phyloP scores from a whole-genome alignment of 1,140 invertebrate species.

The Leptonema lineaticorne region DNA sequence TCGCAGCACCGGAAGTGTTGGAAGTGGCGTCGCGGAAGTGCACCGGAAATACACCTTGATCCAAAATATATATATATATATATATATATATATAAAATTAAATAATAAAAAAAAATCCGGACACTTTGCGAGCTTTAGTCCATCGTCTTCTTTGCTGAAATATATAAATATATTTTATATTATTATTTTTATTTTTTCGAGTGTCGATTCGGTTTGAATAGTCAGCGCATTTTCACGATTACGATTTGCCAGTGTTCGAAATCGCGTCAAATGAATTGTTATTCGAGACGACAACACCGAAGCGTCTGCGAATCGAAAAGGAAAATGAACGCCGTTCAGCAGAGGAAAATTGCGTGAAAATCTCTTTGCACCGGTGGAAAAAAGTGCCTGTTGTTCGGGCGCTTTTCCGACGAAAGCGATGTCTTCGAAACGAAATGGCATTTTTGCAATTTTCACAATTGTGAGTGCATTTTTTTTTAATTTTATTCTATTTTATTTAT shows the following conservation, averaged over 20 bases:
- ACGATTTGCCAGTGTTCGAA: neutral
- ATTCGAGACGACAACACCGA: neutral
- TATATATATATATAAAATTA: too few relatives aligned
- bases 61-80: too few relatives aligned
- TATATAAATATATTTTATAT: too few relatives aligned
- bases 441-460: neutral
- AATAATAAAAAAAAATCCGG: too few relatives aligned
- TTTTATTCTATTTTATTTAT: too few relatives aligned
- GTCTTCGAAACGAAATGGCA: neutral
- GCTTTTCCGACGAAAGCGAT: neutral
- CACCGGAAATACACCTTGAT: constrained; percentile 20
- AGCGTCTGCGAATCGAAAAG: neutral
- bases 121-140: constrained; percentile 33
- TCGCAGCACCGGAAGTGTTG: neutral
- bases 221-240: neutral
- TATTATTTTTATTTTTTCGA: too few relatives aligned
- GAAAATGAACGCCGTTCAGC: neutral
- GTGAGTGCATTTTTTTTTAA: neutral
- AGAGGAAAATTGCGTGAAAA: constrained; percentile 10
- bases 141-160: neutral
- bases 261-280: neutral
- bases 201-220: neutral
- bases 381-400: neutral
- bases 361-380: too few relatives aligned
- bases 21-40: constrained; percentile 24